Base-by-base conservation (phyloP, 2,888 invertebrate species). In the Drosophila borealis region DNA sequence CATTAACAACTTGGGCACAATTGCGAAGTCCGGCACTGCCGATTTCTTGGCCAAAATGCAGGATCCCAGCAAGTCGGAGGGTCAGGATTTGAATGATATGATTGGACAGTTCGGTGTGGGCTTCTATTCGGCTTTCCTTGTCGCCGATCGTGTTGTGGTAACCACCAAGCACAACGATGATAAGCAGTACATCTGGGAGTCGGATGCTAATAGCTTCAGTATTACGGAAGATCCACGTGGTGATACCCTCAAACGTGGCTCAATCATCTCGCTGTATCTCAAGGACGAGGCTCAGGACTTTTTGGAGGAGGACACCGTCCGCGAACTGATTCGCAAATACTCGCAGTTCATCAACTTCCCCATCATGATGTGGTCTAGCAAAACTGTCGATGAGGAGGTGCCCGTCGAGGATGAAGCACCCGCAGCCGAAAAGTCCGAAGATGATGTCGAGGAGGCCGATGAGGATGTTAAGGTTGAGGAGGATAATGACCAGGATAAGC, bases 41-140 rank as follows among this genome's bases (percentile, higher is more conserved):
- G 98, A 99, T 93, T 99, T 99, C 93, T 94, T 99, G 75, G 95
- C 96, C 60, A 98, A 98, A 93, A 96, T 98, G 95, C 96, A 97
- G 91, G 96, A 96, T 73, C 85, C 91, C 3, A 79, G 81, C 63
- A 92, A 92, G 53, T 60, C 89, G 0, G 91, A 93, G 13, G 93
- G 94, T 41, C 95, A 95, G 90, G 97, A 98, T 91, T 95, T 97
- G 93, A 98, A 96, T 91, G 99, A 99, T 93, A 96, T 99, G 95
- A 99, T 99, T 93, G 99, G 99, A 4, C 98, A 99, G 93, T 99
- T 99, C 93, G 99, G 99, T 91, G 99, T 99, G 79, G 99, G 99
- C 68, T 99, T 99, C 94, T 99, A 99, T 93, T 99, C 99, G 0
- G 96, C 98, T 3, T 99, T 99, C 94, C 94, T 98, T 91, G 99